Evolutionary conservation across 2,888 invertebrate species (phyloP), one percentile per base, ranked within the genome.

Genomic region (Romanomermis culicivorax): DNA sequence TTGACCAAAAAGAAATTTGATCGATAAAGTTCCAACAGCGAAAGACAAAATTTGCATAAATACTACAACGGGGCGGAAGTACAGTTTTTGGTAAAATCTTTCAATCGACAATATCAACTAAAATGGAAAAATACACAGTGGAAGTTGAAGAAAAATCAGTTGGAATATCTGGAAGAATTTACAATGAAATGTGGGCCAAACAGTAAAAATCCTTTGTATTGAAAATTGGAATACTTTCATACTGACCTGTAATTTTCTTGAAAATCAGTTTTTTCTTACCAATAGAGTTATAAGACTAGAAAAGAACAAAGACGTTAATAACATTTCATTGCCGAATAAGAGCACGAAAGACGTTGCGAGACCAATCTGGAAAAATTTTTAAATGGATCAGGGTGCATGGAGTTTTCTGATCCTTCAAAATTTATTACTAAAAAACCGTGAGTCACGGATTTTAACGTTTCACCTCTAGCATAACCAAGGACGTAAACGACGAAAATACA

Each of bases 401-500:
- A 11, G 11, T 36, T 36, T 36, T 11, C 36, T 36, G 7, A 36
- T 7, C 11, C 36, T 17, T 11, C 1, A 23, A 49, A 24, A 2
- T 36, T 56, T 65, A 70, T 69, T 64, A 76, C 76, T 61, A 69
- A 60, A 60, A 74, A 72, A 20, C 74, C 73, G 45, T 65, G 55
- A 4, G 73, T 62, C 27, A 76, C 65, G 42, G 70, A 64, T 53
- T 70, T 68, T 27, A 74, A 64, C 42, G 63, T 70, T 25, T 60
- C 53, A 55, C 61, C 57, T 23, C 64, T 60, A 2, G 74, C 66
- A 53, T 70, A 70, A 24, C 70, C 70, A 7, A 75, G 61, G n/a
- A 71, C 62, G 61, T 81, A 82, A 60, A 81, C 77, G 1, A 79
- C 71, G 63, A 83, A 79, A 59, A 85, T 75, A 2, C 82, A 80